Evolutionary conservation across 2,888 invertebrate genomes (phyloP), one percentile per base, ranked within the genome.

Genomic region (Coecobrya sp.): DNA sequence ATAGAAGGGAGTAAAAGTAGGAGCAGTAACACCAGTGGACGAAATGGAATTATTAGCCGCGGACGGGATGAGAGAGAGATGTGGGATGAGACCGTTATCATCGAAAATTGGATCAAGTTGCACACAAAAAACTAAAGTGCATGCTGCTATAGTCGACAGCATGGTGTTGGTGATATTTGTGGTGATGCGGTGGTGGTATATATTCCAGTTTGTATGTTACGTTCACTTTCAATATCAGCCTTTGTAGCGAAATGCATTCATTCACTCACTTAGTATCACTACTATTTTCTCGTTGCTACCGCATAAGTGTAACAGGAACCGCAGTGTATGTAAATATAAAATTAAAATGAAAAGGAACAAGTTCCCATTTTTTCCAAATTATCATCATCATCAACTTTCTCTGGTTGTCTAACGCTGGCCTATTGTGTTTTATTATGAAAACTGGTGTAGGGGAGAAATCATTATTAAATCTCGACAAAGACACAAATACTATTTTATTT

Each of bases 341-440:
- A 81, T 45, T 1, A 25, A 82, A 22, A 82, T 36, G 22, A 45
- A 70, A 85, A 22, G 49, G 85, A 85, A 36, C 25, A 68, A 45
- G n/a, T 27, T 68, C 59, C 10, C 84, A 2, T 68, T 85, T 70
- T 70, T 62, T 25, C 59, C 79, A 11, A 59, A 76, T 86, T 86
- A 59, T 59, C 76, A 16, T 88, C 65, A 68, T 88, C 84, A 19
- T 84, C 59, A 52, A 68, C n/a, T n/a, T n/a, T n/a, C n/a, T 19
- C 36, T 8, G 11, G 45, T 16, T 68, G 73, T 68, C 68, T 42
- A 45, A 65, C 65, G 79, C 62, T 79, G 81, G 88, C 16, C 81
- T 27, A 88, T 81, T 88, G 88, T 88, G 49, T 81, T 88, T 88
- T 45, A n/a, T 87, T 42, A 65, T 81, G 68, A 88, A 87, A 30